Evolutionary conservation across 1,140 invertebrate genomes (phyloP).

Genomic region (Atta texana): DNA sequence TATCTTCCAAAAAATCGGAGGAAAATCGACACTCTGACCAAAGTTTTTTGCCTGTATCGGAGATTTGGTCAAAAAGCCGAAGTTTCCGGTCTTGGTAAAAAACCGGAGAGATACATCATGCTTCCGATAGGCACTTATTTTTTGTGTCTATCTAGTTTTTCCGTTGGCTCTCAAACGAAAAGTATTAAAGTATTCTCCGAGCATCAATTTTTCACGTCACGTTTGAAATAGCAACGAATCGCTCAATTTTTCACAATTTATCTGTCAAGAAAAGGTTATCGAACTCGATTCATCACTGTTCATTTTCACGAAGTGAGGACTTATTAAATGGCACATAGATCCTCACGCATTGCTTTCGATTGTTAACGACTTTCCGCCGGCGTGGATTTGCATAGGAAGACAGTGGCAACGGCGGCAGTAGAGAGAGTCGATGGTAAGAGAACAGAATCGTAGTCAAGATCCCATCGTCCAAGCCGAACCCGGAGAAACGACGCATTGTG

Average conservation of each 20-base stretch:
- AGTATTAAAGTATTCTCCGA: background rate
- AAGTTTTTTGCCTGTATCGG: too few relatives aligned
- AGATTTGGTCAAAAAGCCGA: too few relatives aligned
- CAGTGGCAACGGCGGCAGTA: background rate
- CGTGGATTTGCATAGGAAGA: constrained; percentile 27
- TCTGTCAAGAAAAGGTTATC: background rate
- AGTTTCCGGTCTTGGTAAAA: too few relatives aligned
- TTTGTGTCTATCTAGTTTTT: background rate
- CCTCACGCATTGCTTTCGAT: constrained; percentile 18
- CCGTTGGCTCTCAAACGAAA: background rate
- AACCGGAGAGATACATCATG: too few relatives aligned
- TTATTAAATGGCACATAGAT: constrained; percentile 27
- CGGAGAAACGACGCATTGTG: constrained; percentile 30
- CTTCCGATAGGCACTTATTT: background rate
- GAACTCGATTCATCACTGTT: background rate
- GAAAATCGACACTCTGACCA: too few relatives aligned
- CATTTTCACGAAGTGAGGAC: background rate
- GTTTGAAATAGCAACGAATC: constrained; percentile 1
- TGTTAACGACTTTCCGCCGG: constrained; percentile 42
- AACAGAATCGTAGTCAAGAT: constrained; percentile 46
- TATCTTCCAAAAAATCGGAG: too few relatives aligned
- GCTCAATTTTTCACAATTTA: constrained; percentile 36
- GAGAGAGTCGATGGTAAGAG: constrained; percentile 7
- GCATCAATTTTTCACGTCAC: constrained; percentile 30
- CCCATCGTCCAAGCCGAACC: constrained; percentile 34